These are phyloP conservation scores for Blastobasis lacticolella DNA, from an alignment of 2,888 invertebrate species.

Conservation along the genomic window DNA sequence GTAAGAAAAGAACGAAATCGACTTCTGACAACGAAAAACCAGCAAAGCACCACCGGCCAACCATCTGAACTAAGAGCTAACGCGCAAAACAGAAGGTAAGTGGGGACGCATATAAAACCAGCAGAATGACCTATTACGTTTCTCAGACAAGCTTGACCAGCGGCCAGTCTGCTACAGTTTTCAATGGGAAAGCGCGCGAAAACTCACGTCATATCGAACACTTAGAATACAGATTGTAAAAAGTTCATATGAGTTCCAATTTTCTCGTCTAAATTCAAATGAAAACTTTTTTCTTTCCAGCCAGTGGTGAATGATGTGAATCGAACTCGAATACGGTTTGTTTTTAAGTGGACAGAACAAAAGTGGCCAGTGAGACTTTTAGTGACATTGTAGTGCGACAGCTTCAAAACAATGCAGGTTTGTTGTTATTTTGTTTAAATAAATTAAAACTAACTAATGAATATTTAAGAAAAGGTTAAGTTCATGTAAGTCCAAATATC, in stretches of 20 bases:
- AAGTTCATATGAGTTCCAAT: not conserved
- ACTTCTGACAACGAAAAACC: too few species aligned
- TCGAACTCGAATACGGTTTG: constrained; percentile 12
- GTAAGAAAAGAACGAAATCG: too few species aligned
- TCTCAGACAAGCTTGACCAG: constrained; percentile 36
- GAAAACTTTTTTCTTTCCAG: not conserved
- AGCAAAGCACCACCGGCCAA: too few species aligned
- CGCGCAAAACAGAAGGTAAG: constrained; percentile 10
- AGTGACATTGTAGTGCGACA: constrained; percentile 12
- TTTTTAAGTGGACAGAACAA: constrained; percentile 5
- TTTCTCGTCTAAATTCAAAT: not conserved
- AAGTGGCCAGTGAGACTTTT: constrained; percentile 11
- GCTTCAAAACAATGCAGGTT: constrained; percentile 30
- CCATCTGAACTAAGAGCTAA: too few species aligned
- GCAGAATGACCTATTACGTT: constrained; percentile 57
- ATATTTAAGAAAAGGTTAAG: not conserved
- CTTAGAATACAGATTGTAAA: not conserved
- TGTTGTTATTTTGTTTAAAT: constrained; percentile 4
- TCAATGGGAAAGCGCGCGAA: constrained; percentile 7
- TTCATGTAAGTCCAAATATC: not conserved
- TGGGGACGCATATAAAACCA: constrained; percentile 55
- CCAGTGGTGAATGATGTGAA: constrained; percentile 10
- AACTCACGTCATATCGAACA: constrained; percentile 1
- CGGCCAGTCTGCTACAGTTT: constrained; percentile 19
- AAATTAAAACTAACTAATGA: not conserved